Conservation (phyloP, 2,888 invertebrate genomes). For the Margaritifera margaritifera region DNA sequence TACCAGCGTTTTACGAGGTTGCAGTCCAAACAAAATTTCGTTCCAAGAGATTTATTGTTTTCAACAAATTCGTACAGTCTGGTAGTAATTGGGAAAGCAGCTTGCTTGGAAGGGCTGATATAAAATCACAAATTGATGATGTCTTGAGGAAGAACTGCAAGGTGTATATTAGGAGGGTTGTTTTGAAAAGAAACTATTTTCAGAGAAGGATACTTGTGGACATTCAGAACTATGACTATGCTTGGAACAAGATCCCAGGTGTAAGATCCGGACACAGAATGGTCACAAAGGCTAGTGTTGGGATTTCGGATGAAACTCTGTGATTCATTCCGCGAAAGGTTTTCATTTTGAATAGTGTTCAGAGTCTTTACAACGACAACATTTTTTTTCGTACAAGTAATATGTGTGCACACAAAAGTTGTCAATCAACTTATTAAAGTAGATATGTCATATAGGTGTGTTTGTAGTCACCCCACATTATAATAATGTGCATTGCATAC, state of each 20-base stretch:
- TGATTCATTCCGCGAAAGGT: too few species aligned
- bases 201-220: constrained; percentile 15
- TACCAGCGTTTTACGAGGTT: constrained; percentile 50
- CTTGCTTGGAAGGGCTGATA: constrained; percentile 28
- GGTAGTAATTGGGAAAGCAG: constrained; percentile 43
- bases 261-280: too few species aligned
- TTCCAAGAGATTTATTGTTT: constrained; percentile 36
- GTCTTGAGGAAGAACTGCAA: constrained; percentile 34
- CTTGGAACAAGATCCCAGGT: too few species aligned
- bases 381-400: too few species aligned
- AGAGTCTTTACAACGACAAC: too few species aligned
- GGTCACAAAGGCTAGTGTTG: constrained; percentile 12
- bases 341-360: too few species aligned
- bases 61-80: constrained; percentile 31
- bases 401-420: too few species aligned
- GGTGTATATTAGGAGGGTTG: constrained; percentile 33
- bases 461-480: too few species aligned
- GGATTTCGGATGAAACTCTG: too few species aligned
- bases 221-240: constrained; percentile 40
- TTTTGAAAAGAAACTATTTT: constrained; percentile 21
- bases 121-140: constrained; percentile 36
- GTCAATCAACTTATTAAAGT: too few species aligned
- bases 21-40: constrained; percentile 27
- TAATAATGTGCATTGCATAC: too few species aligned
- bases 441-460: too few species aligned